Percentiles rank a stretch among this genome's conserved stretches.
These are phyloP conservation scores for Acanthurus lineatus DNA, from an alignment of 2,797 vertebrate species.

Conservation along the genomic window DNA sequence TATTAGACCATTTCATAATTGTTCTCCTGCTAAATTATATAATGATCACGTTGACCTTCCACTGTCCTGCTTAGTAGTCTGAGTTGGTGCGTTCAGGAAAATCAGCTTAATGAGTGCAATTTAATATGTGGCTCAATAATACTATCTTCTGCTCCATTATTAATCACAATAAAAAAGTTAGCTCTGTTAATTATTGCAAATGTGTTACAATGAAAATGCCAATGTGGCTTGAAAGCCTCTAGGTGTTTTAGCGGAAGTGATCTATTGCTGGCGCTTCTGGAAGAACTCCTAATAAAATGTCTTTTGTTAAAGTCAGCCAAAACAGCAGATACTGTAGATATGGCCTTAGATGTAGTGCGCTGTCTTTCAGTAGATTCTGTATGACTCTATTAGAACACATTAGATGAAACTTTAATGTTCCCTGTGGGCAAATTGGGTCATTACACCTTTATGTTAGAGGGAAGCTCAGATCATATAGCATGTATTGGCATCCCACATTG, in stretches of 20 bases:
- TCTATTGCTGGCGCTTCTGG: constrained; percentile 49
- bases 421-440: constrained; percentile 63
- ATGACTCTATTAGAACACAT: constrained; percentile 68
- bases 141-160: constrained; percentile 73
- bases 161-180: constrained; percentile 80
- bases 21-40: constrained; percentile 72
- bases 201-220: constrained; percentile 75
- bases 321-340: constrained; percentile 44
- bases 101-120: constrained; percentile 74
- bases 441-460: constrained; percentile 62
- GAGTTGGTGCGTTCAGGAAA: constrained; percentile 63
- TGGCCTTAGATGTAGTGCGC: constrained; percentile 32
- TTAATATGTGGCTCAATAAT: constrained; percentile 75
- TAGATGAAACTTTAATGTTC: constrained; percentile 75
- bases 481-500: constrained; percentile 43
- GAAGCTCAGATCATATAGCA: constrained; percentile 40
- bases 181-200: constrained; percentile 80
- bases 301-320: constrained; percentile 37
- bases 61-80: constrained; percentile 61
- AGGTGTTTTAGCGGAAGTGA: constrained; percentile 58
- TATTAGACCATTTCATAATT: constrained; percentile 73
- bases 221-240: constrained; percentile 56
- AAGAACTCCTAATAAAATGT: constrained; percentile 47
- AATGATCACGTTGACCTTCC: constrained; percentile 79
- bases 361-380: constrained; percentile 53